phyloP scores from a whole-genome alignment of 2,888 invertebrate species.

The Scaptomyza parva region DNA sequence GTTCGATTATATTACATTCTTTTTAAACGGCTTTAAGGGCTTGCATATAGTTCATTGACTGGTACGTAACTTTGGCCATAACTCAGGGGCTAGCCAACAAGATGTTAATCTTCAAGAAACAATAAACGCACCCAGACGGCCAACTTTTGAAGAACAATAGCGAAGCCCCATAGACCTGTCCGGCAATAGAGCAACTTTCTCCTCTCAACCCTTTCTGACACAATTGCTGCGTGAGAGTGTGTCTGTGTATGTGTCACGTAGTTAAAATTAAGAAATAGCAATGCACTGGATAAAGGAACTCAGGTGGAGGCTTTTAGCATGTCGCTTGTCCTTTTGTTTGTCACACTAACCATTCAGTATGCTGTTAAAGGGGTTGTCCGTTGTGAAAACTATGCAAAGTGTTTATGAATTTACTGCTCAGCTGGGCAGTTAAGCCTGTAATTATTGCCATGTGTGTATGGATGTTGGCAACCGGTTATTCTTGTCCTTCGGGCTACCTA shows the following conservation, averaged over 20 bases:
- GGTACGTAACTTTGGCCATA: slow-evolving; percentile 56
- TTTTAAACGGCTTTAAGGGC: slow-evolving; percentile 19
- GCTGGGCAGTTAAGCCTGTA: slow-evolving; percentile 39
- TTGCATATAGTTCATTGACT: slow-evolving; percentile 31
- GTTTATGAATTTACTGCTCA: slow-evolving; percentile 78
- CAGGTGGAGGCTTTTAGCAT: slow-evolving; percentile 41
- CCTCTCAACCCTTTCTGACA: background rate
- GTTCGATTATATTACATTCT: background rate
- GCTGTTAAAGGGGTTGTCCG: slow-evolving; percentile 51
- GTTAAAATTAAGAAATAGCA: slow-evolving; percentile 61
- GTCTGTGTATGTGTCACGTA: slow-evolving; percentile 52
- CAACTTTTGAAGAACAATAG: slow-evolving; percentile 60
- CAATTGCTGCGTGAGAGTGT: slow-evolving; percentile 16
- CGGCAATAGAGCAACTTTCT: slow-evolving; percentile 8
- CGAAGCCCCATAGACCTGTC: slow-evolving; percentile 9
- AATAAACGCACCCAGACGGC: slow-evolving; percentile 51
- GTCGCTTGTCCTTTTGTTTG: slow-evolving; percentile 70
- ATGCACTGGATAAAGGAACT: slow-evolving; percentile 23
- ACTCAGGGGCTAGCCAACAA: slow-evolving; percentile 49
- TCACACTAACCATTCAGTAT: slow-evolving; percentile 46
- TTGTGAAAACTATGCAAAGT: slow-evolving; percentile 76
- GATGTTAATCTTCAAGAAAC: slow-evolving; percentile 76
- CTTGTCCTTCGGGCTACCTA: slow-evolving; percentile 45
- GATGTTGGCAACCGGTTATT: slow-evolving; percentile 48
- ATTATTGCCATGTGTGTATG: slow-evolving; percentile 64